A percentile compares a stretch with the other conserved stretches of the same genome.
Evolutionary conservation across 2,888 invertebrate genomes (phyloP).

Genomic region (Galeopsomyia nigrocyanea): DNA sequence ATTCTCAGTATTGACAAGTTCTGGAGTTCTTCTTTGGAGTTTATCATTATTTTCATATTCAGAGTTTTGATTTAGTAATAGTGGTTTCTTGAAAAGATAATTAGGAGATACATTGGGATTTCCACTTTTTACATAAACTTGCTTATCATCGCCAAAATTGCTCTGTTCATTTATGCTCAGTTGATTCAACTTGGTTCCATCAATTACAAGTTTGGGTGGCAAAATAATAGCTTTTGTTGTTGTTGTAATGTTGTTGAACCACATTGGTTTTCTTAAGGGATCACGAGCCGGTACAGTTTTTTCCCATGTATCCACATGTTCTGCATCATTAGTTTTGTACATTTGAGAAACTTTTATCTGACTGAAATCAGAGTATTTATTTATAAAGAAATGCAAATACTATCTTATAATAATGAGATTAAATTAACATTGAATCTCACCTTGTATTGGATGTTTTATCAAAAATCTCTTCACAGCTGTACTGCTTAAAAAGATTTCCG

Average conservation of each 20-base stretch:
- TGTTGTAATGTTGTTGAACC: not conserved
- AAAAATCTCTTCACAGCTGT: conserved; percentile 59
- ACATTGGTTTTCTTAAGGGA: not conserved
- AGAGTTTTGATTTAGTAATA: not conserved
- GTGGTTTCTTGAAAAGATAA: conserved; percentile 16
- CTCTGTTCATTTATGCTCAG: not conserved
- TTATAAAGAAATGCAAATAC: not conserved
- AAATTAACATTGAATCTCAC: conserved; percentile 46
- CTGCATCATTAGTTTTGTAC: conserved; percentile 33
- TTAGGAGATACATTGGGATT: not conserved
- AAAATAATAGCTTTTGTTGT: conserved; percentile 30
- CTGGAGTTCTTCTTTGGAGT: not conserved
- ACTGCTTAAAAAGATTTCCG: conserved; percentile 55
- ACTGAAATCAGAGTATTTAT: conserved; percentile 32
- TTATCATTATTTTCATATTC: not conserved
- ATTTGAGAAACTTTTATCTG: conserved; percentile 36
- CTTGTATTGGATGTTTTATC: conserved; percentile 52
- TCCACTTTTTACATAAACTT: not conserved
- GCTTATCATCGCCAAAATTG: not conserved
- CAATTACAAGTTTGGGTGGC: conserved; percentile 28
- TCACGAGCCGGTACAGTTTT: conserved; percentile 40
- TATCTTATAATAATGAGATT: not conserved
- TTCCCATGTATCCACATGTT: conserved; percentile 46
- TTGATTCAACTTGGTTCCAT: not conserved
- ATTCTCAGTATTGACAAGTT: not conserved